These are phyloP conservation scores for Athripsodes cinereus DNA, from an alignment of 2,888 invertebrate genomes.

Conservation along the genomic window DNA sequence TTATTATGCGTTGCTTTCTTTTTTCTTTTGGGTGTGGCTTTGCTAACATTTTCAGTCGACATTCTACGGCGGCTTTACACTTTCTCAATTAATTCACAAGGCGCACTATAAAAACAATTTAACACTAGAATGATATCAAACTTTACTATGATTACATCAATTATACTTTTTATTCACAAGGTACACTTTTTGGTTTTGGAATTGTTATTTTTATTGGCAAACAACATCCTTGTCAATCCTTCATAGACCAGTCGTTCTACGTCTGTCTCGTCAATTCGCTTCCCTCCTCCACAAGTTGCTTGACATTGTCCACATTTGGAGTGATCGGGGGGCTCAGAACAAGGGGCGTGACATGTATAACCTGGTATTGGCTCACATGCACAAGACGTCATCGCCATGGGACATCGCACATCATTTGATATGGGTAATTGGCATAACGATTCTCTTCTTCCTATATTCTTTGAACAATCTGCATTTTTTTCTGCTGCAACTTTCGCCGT, in stretches of 20 bases:
- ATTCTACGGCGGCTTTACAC: background rate
- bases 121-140: background rate
- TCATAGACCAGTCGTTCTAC: constrained; percentile 6
- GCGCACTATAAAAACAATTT: background rate
- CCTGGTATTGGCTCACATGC: background rate
- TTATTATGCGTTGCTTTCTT: constrained; percentile 35
- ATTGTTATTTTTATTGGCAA: background rate
- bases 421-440: too few species aligned
- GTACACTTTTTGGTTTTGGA: background rate
- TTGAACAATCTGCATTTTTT: background rate
- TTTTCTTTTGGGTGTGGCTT: constrained; percentile 37
- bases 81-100: background rate
- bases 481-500: background rate
- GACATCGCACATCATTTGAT: background rate
- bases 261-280: background rate
- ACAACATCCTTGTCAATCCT: constrained; percentile 11
- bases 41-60: background rate
- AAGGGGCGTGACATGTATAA: background rate
- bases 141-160: too few species aligned
- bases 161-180: too few species aligned
- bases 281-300: background rate
- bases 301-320: background rate
- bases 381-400: background rate
- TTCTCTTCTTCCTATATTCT: background rate
- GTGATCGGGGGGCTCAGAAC: background rate